These are phyloP conservation scores for Caenorhabditis afra DNA, from an alignment of 2,888 invertebrate genomes.

Conservation along the genomic window DNA sequence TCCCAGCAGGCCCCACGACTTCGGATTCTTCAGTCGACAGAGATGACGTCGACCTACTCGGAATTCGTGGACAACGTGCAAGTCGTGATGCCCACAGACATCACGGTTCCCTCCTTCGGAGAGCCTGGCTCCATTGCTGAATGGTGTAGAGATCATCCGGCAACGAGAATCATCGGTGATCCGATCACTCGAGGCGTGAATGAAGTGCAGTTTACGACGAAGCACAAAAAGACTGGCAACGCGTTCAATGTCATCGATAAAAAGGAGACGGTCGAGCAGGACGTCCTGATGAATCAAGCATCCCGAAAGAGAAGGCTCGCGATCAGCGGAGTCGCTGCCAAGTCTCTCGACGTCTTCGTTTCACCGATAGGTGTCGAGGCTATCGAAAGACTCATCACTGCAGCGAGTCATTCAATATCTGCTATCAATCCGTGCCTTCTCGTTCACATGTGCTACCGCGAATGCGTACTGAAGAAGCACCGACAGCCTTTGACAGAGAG, in stretches of 20 bases:
- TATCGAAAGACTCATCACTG: slow-evolving; percentile 62
- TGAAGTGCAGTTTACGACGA: slow-evolving; percentile 35
- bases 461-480: slow-evolving; percentile 70
- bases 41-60: slow-evolving; percentile 49
- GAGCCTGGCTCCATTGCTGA: slow-evolving; percentile 60
- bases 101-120: slow-evolving; percentile 45
- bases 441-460: slow-evolving; percentile 71
- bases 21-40: slow-evolving; percentile 32
- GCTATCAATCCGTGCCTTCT: slow-evolving; percentile 72
- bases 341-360: slow-evolving; percentile 67
- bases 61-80: slow-evolving; percentile 55
- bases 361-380: slow-evolving; percentile 74
- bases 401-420: slow-evolving; percentile 47
- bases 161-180: slow-evolving; percentile 32
- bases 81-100: slow-evolving; percentile 31
- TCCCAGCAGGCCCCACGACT: slow-evolving; percentile 55
- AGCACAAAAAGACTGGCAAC: slow-evolving; percentile 19
- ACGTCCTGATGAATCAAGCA: not conserved
- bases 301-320: slow-evolving; percentile 36
- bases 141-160: slow-evolving; percentile 59
- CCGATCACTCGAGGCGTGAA: slow-evolving; percentile 32
- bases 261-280: slow-evolving; percentile 44
- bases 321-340: slow-evolving; percentile 53
- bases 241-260: slow-evolving; percentile 42
- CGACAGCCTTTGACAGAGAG: slow-evolving; percentile 73